Base-by-base conservation (phyloP, 2,888 invertebrate species). In the Boloria euphrosyne region DNA sequence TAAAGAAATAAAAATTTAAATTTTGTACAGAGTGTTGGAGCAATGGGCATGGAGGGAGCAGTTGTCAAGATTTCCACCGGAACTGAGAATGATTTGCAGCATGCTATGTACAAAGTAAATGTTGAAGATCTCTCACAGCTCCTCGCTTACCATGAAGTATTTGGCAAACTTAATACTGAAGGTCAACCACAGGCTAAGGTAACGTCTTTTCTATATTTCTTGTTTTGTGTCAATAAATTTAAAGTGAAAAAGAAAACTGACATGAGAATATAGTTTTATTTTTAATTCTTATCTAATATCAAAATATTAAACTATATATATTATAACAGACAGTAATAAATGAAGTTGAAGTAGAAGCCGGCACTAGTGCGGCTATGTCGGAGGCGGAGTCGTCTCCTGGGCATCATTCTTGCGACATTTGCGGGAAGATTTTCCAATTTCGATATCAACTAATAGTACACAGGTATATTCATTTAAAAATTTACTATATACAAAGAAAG, bases 381-480 rank as follows among this genome's bases (percentile, higher is more conserved):
- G 92, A 91, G 73, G 85, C 93, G 5, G 94, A 94, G 62, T 91
- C 93, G 16, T 94, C 94, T 4, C 94, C 95, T 2, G 95, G 95
- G 18, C 94, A 94, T 71, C 96, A 97, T 83, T 93, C 95, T 17
- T 97, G 97, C 84, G 97, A 97, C 84, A 94, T 97, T 68, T 97
- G 97, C 78, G 96, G 96, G 61, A 97, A 97, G 89, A 95, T 96
- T 89, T 97, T 97, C 87, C 96, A 96, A 78, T 97, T 96, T 85
- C 95, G 97, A 66, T 97, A 97, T 87, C 97, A 97, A 82, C 93
- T 97, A 67, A 97, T 97, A 77, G 97, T 97, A 51, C 97, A 97
- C 87, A 93, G 93, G 92, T 91, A 87, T 84, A 80, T 75, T 65
- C 5, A 13, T 31, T 44, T 3, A 17, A 46, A 51, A 14, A 14